Percentiles rank a stretch among this genome's conserved stretches.
Evolutionary conservation across 1,140 invertebrate genomes (phyloP).

Genomic region (Calliopsis andreniformis): DNA sequence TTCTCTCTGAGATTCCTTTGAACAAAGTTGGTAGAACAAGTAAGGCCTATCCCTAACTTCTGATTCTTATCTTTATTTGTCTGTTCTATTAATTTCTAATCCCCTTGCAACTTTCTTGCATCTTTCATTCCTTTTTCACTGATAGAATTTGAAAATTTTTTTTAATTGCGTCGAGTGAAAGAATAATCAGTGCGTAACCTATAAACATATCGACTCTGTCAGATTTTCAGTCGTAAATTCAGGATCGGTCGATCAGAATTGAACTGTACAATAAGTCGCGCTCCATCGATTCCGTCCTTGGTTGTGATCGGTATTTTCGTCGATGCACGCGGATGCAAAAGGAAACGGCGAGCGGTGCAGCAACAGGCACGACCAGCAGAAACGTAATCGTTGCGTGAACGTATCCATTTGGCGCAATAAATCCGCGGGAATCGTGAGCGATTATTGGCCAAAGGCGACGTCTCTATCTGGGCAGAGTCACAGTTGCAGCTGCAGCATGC

Average conservation of each 20-base stretch:
- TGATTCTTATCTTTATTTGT: too few relatives aligned
- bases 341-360: constrained; percentile 14
- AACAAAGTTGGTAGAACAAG: too few relatives aligned
- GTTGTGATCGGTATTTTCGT: constrained; percentile 18
- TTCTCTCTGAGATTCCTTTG: neutral
- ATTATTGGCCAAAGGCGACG: constrained; percentile 38
- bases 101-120: too few relatives aligned
- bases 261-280: neutral
- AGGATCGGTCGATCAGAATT: neutral
- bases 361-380: neutral
- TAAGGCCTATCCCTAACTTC: too few relatives aligned
- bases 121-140: too few relatives aligned
- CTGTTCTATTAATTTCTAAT: too few relatives aligned
- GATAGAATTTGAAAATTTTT: too few relatives aligned
- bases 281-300: constrained; percentile 15
- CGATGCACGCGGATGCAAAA: constrained; percentile 17
- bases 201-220: neutral
- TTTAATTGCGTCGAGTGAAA: neutral
- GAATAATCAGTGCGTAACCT: constrained; percentile 11
- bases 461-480: constrained; percentile 16
- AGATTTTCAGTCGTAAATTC: neutral
- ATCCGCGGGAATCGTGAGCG: constrained; percentile 35
- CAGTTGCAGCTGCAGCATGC: constrained; percentile 45
- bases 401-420: constrained; percentile 47
- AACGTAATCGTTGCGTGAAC: constrained; percentile 41